Conservation (phyloP, 2,797 vertebrate genomes). For the Saguinus oedipus region DNA sequence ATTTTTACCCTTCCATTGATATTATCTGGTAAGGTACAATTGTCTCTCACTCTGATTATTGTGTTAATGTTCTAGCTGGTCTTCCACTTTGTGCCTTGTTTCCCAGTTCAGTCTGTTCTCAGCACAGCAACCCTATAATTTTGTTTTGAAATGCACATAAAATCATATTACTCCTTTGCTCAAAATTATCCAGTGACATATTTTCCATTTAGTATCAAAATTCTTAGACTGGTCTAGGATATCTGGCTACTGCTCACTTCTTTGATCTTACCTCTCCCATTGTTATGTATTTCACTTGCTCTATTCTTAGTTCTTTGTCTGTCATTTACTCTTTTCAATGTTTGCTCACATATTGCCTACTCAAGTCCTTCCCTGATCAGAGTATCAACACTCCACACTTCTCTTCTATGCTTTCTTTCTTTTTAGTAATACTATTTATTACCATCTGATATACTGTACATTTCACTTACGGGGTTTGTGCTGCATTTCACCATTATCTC, state of each 20-base stretch:
- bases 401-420: background rate
- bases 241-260: background rate
- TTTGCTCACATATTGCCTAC: background rate
- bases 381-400: background rate
- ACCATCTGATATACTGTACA: background rate
- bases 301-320: background rate
- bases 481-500: background rate
- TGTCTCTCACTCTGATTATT: background rate
- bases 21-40: background rate
- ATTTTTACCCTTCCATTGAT: background rate
- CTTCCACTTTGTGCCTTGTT: background rate
- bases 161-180: background rate
- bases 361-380: background rate
- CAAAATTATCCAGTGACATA: background rate
- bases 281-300: background rate
- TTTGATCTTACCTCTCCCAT: background rate
- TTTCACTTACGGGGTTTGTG: background rate
- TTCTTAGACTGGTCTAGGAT: background rate
- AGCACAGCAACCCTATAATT: background rate
- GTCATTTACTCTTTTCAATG: background rate
- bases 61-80: background rate
- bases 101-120: background rate
- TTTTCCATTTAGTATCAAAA: background rate
- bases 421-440: background rate
- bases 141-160: background rate